Percentiles rank a stretch among this genome's conserved stretches.
phyloP scores from a whole-genome alignment of 2,797 vertebrate species.

The Melopsittacus undulatus region DNA sequence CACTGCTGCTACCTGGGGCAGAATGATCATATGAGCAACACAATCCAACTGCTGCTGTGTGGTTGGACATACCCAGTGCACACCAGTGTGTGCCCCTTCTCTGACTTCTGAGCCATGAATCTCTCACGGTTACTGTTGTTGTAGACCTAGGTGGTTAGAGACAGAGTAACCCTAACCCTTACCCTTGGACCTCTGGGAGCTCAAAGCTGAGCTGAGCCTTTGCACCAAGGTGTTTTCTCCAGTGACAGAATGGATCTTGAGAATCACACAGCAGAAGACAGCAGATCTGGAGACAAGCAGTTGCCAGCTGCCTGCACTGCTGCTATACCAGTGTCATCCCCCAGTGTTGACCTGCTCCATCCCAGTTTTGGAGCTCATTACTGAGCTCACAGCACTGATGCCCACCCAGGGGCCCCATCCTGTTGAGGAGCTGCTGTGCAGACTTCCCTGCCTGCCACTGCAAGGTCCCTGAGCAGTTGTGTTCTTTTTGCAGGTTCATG shows the following conservation, averaged over 20 bases:
- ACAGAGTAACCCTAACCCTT: background rate
- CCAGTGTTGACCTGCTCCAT: accelerated
- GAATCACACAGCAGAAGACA: background rate
- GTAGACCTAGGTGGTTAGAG: background rate
- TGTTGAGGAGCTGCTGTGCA: background rate
- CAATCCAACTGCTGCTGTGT: background rate
- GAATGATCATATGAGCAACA: background rate
- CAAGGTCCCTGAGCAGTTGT: accelerated
- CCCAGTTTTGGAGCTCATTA: background rate
- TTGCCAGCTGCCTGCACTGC: background rate
- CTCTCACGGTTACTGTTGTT: background rate
- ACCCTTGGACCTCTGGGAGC: background rate
- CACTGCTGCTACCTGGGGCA: background rate
- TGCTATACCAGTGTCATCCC: background rate
- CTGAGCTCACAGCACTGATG: background rate
- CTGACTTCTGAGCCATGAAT: background rate
- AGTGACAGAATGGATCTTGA: background rate
- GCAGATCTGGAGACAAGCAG: background rate
- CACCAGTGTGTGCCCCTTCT: accelerated
- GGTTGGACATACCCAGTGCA: background rate
- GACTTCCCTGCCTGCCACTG: background rate
- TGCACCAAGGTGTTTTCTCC: background rate
- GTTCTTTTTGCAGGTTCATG: conserved; percentile 6
- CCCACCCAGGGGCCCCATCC: too few relatives aligned
- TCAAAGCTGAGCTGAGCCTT: background rate